These are phyloP conservation scores for Nasonia vitripennis DNA, from an alignment of 1,140 invertebrate species.

Conservation along the genomic window DNA sequence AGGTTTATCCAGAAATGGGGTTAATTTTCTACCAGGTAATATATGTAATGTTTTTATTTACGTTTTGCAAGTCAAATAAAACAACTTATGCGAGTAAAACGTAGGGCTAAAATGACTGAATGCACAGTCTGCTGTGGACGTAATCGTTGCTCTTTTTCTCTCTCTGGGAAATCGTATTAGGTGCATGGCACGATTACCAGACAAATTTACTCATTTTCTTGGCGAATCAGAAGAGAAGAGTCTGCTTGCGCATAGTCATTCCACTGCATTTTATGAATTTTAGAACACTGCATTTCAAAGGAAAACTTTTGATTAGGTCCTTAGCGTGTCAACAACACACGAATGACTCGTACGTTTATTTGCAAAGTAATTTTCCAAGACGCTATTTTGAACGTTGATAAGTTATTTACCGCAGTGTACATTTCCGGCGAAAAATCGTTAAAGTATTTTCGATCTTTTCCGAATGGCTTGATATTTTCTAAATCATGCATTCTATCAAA, in stretches of 20 bases:
- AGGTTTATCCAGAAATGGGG: no score
- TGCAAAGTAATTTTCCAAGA: neutral
- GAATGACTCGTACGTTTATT: no score
- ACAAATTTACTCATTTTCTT: conserved; percentile 1
- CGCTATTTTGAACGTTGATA: neutral
- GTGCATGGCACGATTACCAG: neutral
- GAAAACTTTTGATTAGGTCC: conserved; percentile 6
- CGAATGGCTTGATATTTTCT: no score
- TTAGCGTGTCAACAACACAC: neutral
- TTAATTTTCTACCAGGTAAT: no score
- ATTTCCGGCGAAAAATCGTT: no score
- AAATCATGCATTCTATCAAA: no score
- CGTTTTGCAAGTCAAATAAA: neutral
- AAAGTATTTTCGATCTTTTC: no score
- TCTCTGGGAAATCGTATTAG: neutral
- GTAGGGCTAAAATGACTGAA: neutral
- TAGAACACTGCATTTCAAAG: neutral
- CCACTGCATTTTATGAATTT: neutral
- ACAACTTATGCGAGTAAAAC: neutral
- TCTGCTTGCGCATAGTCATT: neutral
- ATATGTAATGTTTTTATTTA: no score
- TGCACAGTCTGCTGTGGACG: neutral
- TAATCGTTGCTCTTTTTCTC: neutral
- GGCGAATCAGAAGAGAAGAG: neutral
- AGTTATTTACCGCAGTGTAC: neutral